A percentile compares a stretch with the other conserved stretches of the same genome.
Evolutionary conservation across 2,888 invertebrate genomes (phyloP).

Genomic region (Cosmia pyralina): DNA sequence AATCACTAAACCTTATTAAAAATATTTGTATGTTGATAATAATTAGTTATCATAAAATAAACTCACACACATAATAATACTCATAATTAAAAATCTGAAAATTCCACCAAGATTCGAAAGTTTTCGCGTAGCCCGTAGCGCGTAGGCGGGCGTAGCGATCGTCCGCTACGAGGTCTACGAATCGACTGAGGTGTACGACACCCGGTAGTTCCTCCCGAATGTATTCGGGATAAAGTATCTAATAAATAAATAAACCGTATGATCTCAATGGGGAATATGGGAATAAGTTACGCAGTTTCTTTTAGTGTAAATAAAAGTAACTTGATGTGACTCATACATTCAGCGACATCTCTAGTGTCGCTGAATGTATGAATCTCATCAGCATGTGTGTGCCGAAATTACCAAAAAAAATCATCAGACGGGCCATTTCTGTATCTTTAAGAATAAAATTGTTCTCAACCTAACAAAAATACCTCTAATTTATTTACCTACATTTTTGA

Average conservation of each 20-base stretch:
- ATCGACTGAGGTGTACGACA: conserved; percentile 63
- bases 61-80: conserved; percentile 10
- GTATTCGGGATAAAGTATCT: conserved; percentile 12
- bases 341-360: too few relatives aligned
- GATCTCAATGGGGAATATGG: conserved; percentile 8
- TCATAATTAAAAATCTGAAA: neutral
- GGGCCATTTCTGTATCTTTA: neutral
- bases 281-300: conserved; percentile 2
- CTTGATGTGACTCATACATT: too few relatives aligned
- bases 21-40: neutral
- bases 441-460: too few relatives aligned
- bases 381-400: neutral
- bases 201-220: conserved; percentile 5
- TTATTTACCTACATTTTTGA: neutral
- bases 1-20: neutral
- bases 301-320: conserved; percentile 1
- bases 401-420: too few relatives aligned
- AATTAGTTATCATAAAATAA: neutral
- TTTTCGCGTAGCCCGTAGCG: conserved; percentile 64
- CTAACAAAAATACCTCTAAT: neutral
- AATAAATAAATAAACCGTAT: conserved; percentile 25
- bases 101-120: conserved; percentile 53
- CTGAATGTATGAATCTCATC: neutral
- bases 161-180: conserved; percentile 71
- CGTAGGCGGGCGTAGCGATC: conserved; percentile 68